Conservation (phyloP, 2,113 vertebrate species). For the Anguilla rostrata region DNA sequence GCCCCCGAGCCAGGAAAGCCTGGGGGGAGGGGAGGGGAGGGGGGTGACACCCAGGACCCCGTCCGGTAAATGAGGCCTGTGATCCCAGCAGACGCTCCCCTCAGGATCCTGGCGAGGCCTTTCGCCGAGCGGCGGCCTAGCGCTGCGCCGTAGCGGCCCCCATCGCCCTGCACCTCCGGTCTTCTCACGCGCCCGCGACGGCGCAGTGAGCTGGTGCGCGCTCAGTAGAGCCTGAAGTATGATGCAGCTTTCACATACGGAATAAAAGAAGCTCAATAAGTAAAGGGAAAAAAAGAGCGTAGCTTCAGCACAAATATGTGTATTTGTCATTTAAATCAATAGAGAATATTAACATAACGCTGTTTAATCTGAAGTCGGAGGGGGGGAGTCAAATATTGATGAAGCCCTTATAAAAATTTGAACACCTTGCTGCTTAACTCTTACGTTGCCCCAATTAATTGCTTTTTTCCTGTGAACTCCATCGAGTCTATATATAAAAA, state of each 20-base stretch:
- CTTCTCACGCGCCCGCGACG: not conserved
- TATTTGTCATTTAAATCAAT: constrained; percentile 10
- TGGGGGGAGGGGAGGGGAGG: too few relatives aligned
- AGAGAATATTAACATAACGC: constrained; percentile 19
- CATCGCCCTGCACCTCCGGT: not conserved
- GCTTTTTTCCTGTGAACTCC: constrained; percentile 18
- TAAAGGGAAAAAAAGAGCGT: not conserved
- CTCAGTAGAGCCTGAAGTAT: not conserved
- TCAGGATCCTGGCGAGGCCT: constrained; percentile 18
- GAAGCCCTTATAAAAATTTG: constrained; percentile 36
- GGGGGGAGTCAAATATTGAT: constrained; percentile 20
- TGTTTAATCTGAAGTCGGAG: constrained; percentile 30
- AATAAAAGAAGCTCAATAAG: not conserved
- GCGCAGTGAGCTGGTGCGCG: not conserved
- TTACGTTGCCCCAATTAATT: constrained; percentile 38
- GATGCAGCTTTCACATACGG: not conserved
- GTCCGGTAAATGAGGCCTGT: not conserved
- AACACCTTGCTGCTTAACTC: constrained; percentile 36
- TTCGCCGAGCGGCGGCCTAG: not conserved
- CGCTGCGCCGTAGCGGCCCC: not conserved
- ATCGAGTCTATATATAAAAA: constrained; percentile 20
- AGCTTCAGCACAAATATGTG: not conserved
- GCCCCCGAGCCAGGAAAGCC: not conserved
- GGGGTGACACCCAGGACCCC: not conserved
- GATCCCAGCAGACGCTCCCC: not conserved